Conservation (phyloP, 64 coral and sea anemone species). For the Trachythela sp. region DNA sequence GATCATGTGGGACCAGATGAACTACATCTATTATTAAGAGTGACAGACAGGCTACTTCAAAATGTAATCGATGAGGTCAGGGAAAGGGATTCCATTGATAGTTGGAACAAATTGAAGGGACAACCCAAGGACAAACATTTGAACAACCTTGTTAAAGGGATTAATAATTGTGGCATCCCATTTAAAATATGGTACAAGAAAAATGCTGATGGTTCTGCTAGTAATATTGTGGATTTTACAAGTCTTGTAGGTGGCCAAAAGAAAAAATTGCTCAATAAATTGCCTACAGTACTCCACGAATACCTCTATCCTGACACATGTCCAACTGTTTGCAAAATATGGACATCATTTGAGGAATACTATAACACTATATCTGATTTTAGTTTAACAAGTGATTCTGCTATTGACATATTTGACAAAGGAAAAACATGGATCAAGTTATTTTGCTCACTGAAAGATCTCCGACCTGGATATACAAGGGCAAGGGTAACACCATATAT, state of each 20-base stretch:
- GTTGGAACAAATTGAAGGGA: background rate
- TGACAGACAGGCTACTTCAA: slow-evolving; percentile 18
- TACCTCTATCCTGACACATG: background rate
- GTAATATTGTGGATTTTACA: background rate
- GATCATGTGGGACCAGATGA: slow-evolving; percentile 28
- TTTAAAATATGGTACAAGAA: background rate
- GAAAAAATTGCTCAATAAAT: background rate
- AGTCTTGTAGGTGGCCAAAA: background rate
- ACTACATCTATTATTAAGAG: slow-evolving; percentile 33
- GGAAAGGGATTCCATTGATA: background rate
- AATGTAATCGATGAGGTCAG: background rate
- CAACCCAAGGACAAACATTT: background rate
- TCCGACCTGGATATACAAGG: slow-evolving; percentile 1
- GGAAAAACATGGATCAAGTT: slow-evolving; percentile 42
- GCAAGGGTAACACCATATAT: too few relatives aligned
- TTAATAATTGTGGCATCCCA: background rate
- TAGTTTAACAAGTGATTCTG: background rate
- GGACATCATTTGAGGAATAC: background rate
- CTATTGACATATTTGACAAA: slow-evolving; percentile 10
- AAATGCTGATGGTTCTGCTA: slow-evolving; percentile 2
- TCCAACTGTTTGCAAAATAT: background rate
- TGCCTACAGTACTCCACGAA: background rate
- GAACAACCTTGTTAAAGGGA: background rate
- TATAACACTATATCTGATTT: background rate
- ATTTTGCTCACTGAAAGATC: slow-evolving; percentile 32